phyloP scores from a whole-genome alignment of 2,888 invertebrate genomes.

The Belgica antarctica region DNA sequence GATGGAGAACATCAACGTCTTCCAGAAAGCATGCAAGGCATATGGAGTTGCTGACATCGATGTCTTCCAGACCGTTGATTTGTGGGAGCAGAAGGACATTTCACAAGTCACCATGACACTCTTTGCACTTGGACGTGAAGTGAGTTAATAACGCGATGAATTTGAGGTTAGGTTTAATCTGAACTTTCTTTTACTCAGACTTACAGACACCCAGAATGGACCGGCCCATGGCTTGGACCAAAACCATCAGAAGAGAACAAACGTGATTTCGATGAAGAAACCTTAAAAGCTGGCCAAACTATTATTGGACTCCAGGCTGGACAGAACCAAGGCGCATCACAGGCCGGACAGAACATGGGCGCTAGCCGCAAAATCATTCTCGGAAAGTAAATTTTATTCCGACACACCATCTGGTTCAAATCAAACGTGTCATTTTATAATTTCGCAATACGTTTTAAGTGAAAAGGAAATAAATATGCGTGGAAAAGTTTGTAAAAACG shows the following conservation, averaged over 20 bases:
- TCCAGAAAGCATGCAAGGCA: conserved; percentile 80
- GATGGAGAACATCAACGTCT: conserved; percentile 98
- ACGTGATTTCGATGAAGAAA: conserved; percentile 90
- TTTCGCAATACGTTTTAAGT: not conserved
- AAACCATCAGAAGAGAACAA: conserved; percentile 92
- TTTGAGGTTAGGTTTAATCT: conserved; percentile 24
- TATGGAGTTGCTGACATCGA: conserved; percentile 90
- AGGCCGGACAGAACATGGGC: conserved; percentile 86
- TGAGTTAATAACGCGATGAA: conserved; percentile 53
- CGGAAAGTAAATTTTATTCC: conserved; percentile 67
- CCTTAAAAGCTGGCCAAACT: conserved; percentile 81
- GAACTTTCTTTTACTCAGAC: conserved; percentile 58
- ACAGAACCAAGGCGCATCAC: conserved; percentile 92
- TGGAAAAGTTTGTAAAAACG: not conserved
- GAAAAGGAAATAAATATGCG: not conserved
- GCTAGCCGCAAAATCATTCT: conserved; percentile 86
- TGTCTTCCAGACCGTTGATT: conserved; percentile 94
- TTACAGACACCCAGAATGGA: conserved; percentile 80
- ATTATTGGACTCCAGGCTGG: conserved; percentile 94
- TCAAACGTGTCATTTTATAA: not conserved
- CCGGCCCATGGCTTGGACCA: conserved; percentile 87
- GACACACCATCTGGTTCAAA: not conserved
- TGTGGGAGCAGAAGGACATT: conserved; percentile 93
- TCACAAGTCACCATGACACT: conserved; percentile 80
- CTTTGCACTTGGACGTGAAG: conserved; percentile 81